Evolutionary conservation across 2,888 invertebrate genomes (phyloP).

Genomic region (Mechanitis mazaeus): DNA sequence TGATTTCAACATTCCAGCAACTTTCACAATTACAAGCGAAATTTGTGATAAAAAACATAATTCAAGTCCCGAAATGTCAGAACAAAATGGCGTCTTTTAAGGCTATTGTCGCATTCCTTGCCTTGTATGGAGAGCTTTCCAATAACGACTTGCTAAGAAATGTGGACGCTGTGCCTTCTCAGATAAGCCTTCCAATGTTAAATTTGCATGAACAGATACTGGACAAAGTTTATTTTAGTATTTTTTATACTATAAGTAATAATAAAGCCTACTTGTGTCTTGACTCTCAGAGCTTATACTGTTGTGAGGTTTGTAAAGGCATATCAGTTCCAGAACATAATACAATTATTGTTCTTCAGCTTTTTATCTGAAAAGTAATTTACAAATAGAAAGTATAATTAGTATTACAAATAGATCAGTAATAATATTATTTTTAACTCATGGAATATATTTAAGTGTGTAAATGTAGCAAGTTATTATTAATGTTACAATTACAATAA

Average conservation of each 20-base stretch:
- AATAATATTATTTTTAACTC: too few relatives aligned
- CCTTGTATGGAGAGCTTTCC: constrained; percentile 33
- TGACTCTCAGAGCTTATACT: constrained; percentile 17
- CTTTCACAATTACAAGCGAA: constrained; percentile 8
- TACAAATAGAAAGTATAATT: too few relatives aligned
- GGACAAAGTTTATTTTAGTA: constrained; percentile 27
- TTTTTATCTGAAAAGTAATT: too few relatives aligned
- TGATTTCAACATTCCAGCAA: constrained; percentile 3
- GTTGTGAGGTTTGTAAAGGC: too few relatives aligned
- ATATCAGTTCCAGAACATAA: neutral
- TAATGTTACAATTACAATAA: constrained; percentile 9
- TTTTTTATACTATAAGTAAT: constrained; percentile 4
- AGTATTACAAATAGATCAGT: too few relatives aligned
- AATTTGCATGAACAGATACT: constrained; percentile 53
- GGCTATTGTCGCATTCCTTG: constrained; percentile 37
- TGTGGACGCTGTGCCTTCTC: constrained; percentile 33
- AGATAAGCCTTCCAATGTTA: constrained; percentile 52
- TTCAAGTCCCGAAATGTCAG: constrained; percentile 8
- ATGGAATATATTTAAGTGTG: neutral
- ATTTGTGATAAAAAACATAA: constrained; percentile 9
- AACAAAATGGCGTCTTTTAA: constrained; percentile 26
- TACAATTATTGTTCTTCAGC: neutral
- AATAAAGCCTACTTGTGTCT: constrained; percentile 11
- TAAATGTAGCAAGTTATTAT: neutral
- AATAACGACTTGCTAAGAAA: constrained; percentile 43